Base-by-base conservation (phyloP, 2,888 invertebrate genomes). In the Sceliomorpha sp. region DNA sequence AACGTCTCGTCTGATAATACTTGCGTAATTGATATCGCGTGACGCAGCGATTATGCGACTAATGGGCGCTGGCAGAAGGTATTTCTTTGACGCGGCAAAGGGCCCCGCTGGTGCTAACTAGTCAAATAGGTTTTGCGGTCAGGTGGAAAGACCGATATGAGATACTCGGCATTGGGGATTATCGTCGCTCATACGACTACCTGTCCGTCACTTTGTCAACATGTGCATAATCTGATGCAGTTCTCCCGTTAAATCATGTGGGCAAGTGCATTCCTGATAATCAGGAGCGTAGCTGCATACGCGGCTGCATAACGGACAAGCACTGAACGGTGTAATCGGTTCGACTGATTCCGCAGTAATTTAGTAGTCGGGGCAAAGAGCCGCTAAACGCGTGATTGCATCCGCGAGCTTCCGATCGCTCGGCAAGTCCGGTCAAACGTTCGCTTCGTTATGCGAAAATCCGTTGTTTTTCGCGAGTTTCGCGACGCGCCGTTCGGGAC, bases 121-220 rank as follows among this genome's bases (percentile, higher is more conserved):
- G 24, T 59, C 8, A 67, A 67, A 59, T 67, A 42, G 59, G 67
- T 67, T 59, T 67, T 17, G 59, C 59, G 59, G 59, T 59, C 59
- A 48, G 31, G 20, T 37, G 47, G 44, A 47, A 29, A 53, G 14
- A 26, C n/a, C n/a, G 45, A 56, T 56, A 63, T 72, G 72, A 71
- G 70, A 73, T 42, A 55, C 69, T 42, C 64, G 66, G 70, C 40
- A 44, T n/a, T 56, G 59, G 39, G 70, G 68, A 75, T 78, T 75
- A 78, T 76, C 69, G 64, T 50, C 63, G 67, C 70, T 50, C 68
- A 48, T 58, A 70, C 53, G 39, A 59, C 48, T 56, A 58, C 70
- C 76, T 79, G 81, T 81, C 82, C 71, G 74, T 83, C 84, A 84
- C 75, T 80, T 81, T 83, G 83, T 84, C 84, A 84, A 80, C 81